Evolutionary conservation across 2,888 invertebrate species (phyloP).

Genomic region (Cerastis leucographa): DNA sequence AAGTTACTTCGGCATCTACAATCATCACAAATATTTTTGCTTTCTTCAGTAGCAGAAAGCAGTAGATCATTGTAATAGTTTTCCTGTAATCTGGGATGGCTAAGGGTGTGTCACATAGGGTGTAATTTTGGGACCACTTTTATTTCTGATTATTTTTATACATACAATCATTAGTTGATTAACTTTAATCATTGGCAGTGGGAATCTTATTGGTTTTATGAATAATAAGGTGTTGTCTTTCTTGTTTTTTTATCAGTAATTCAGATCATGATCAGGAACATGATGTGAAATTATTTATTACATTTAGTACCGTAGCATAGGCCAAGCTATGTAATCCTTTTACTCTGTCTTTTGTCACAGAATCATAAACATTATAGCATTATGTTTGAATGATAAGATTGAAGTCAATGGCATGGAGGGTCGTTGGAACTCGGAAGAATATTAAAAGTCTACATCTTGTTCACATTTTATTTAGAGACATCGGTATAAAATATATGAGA

Average conservation of each 20-base stretch:
- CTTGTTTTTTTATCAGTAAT: not conserved
- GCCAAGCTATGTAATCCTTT: not conserved
- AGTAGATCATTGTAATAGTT: not conserved
- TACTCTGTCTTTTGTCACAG: not conserved
- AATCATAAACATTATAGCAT: not conserved
- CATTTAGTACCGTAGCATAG: not conserved
- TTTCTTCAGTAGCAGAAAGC: not conserved
- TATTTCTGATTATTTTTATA: not conserved
- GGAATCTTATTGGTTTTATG: not conserved
- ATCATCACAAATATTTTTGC: not conserved
- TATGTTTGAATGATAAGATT: not conserved
- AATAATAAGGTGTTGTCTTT: not conserved
- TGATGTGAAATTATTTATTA: not conserved
- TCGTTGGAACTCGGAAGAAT: not conserved
- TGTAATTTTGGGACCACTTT: not conserved
- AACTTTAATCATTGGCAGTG: not conserved
- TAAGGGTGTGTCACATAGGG: not conserved
- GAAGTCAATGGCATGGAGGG: not conserved
- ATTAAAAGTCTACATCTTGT: slow-evolving; percentile 70
- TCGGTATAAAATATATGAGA: slow-evolving; percentile 91
- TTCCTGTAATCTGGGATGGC: not conserved
- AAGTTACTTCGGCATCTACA: not conserved
- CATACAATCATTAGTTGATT: no score
- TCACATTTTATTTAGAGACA: slow-evolving; percentile 90
- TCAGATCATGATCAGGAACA: not conserved